Conservation (phyloP, 2,888 invertebrate genomes). For the Tholera decimalis region DNA sequence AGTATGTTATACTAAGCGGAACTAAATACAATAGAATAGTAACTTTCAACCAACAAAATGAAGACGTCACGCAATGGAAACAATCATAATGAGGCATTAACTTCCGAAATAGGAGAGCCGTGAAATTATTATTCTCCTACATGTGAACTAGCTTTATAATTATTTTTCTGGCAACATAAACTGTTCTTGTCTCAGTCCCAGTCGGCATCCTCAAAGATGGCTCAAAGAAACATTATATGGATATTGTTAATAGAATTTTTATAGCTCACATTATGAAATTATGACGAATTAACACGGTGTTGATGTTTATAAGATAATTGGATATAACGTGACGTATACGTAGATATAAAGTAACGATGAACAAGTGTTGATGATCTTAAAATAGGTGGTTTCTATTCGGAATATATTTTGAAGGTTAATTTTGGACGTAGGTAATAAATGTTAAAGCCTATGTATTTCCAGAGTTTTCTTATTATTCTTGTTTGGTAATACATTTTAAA, state of each 20-base stretch:
- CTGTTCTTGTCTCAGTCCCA: constrained; percentile 43
- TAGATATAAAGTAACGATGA: constrained; percentile 45
- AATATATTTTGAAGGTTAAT: constrained; percentile 45
- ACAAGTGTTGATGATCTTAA: constrained; percentile 55
- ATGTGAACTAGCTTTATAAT: constrained; percentile 69
- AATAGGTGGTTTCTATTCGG: constrained; percentile 37
- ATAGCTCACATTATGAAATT: constrained; percentile 61
- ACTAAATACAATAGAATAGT: background rate
- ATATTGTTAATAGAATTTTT: constrained; percentile 68
- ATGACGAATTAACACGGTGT: constrained; percentile 63
- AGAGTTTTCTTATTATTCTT: background rate
- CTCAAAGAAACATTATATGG: constrained; percentile 55
- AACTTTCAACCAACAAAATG: background rate
- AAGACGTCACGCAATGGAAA: constrained; percentile 68
- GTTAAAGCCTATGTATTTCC: background rate
- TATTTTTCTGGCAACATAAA: constrained; percentile 64
- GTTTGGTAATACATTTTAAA: background rate
- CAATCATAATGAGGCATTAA: constrained; percentile 75
- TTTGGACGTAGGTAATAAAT: constrained; percentile 30
- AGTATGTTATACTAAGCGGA: too few species aligned
- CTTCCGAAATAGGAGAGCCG: constrained; percentile 80
- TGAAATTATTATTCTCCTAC: constrained; percentile 79
- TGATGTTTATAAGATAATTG: constrained; percentile 55
- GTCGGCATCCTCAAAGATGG: constrained; percentile 56
- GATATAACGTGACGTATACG: constrained; percentile 44